A percentile compares a stretch with the other conserved stretches of the same genome.
These are phyloP conservation scores for Bombus turneri DNA, from an alignment of 1,140 invertebrate genomes.

Conservation along the genomic window DNA sequence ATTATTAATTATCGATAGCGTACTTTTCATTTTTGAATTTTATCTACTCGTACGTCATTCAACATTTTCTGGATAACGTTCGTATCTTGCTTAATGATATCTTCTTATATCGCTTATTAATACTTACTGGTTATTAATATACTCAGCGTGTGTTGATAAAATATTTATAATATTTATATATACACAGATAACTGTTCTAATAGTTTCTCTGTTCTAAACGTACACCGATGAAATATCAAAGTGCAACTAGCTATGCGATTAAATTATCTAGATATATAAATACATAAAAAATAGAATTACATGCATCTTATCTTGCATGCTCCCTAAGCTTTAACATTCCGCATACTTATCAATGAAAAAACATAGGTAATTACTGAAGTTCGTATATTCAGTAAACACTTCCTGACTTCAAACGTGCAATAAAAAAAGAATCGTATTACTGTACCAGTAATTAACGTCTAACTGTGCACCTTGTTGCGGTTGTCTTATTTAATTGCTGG, in stretches of 20 bases:
- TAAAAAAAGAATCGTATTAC: neutral
- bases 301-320: too few relatives aligned
- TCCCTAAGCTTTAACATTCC: neutral
- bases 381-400: neutral
- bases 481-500: conserved; percentile 14
- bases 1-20: too few relatives aligned
- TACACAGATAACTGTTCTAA: too few relatives aligned
- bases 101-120: neutral
- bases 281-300: neutral
- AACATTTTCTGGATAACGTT: too few relatives aligned
- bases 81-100: neutral
- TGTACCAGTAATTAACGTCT: conserved; percentile 21
- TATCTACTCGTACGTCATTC: too few relatives aligned
- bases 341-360: neutral
- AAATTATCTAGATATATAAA: neutral
- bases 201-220: too few relatives aligned
- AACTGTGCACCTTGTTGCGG: conserved; percentile 11
- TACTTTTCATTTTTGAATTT: too few relatives aligned
- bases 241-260: neutral
- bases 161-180: neutral
- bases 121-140: neutral
- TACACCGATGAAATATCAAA: neutral
- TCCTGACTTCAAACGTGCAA: neutral
- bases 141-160: neutral
- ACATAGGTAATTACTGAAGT: neutral